Base-by-base conservation (phyloP, 2,797 vertebrate species). In the Micromesistius poutassou region DNA sequence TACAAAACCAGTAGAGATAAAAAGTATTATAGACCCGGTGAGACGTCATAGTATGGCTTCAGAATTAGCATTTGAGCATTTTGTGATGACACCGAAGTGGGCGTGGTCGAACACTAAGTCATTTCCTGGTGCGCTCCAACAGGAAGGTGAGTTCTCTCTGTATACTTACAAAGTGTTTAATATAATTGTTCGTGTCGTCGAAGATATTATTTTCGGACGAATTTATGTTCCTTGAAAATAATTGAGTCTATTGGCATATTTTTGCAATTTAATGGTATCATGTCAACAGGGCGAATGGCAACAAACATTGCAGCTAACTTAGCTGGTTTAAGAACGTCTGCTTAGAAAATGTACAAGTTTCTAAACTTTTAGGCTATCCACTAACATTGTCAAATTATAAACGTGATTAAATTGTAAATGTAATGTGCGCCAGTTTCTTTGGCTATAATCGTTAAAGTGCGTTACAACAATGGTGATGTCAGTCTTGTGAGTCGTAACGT, bases 91-190 rank as follows among this genome's bases (percentile, higher is more conserved):
- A 40, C 72, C 2, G 13, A 3, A 0, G 79, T 77, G 31, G 90
- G 91, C 88, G 88, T 88, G 86, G 86, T 82, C 74, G 74, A 55
- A 76, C 46, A 87, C 84, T 76, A 78, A 86, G 88, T 87, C 84
- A 93, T 89, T 94, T 95, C 94, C 94, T 94, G 93, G 90, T 93
- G 89, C 86, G 88, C 89, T 80, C 75, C 86, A 75, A 88, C 87
- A 74, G 82, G 82, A 92, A 94, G 94, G 93, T 95, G 93, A 92
- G 91, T 87, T 85, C 80, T 75, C 72, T 25, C 19, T 28, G 10
- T 30, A 74, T 30, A 74, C 1, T 16, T 25, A 0, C 38, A 28
- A 28, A 68, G n/a, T 68, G 8, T 28, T 68, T 68, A 9, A 68
- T 28, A 68, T 10, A 68, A 68, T 28, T 28, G 62, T 4, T 62